Evolutionary conservation across 2,113 vertebrate genomes (phyloP).

Genomic region (Cygnus buccinator): DNA sequence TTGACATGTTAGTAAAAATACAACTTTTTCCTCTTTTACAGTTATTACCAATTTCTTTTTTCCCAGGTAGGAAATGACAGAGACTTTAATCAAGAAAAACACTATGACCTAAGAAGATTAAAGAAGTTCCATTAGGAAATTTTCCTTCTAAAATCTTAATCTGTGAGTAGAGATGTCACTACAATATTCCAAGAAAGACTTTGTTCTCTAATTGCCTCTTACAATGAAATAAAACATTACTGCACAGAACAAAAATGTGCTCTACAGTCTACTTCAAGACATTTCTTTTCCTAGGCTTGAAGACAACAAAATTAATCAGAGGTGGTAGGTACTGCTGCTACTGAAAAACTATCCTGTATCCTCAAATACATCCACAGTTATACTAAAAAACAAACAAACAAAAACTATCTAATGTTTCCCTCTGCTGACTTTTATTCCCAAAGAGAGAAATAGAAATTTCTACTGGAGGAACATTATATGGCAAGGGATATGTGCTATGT

Average conservation of each 20-base stretch:
- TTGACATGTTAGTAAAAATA: not conserved
- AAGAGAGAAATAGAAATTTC: not conserved
- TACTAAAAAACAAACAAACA: not conserved
- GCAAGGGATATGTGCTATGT: not conserved
- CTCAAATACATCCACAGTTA: not conserved
- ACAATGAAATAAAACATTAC: not conserved
- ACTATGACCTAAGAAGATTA: not conserved
- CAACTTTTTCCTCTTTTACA: rapidly evolving
- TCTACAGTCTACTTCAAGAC: not conserved
- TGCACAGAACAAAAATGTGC: not conserved
- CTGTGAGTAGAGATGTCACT: not conserved
- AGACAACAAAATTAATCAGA: conserved; percentile 1
- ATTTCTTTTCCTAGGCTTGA: not conserved
- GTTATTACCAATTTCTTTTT: not conserved
- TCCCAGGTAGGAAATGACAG: not conserved
- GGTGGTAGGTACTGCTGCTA: not conserved
- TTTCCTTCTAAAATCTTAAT: not conserved
- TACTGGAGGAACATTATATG: not conserved
- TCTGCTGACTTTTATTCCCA: not conserved
- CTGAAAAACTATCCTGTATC: not conserved
- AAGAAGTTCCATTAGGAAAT: not conserved
- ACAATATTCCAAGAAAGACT: not conserved
- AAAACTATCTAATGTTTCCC: not conserved
- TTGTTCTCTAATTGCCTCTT: not conserved
- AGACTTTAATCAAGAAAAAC: not conserved